Base-by-base conservation (phyloP, 2,888 invertebrate species). In the Cynaeus angustus region DNA sequence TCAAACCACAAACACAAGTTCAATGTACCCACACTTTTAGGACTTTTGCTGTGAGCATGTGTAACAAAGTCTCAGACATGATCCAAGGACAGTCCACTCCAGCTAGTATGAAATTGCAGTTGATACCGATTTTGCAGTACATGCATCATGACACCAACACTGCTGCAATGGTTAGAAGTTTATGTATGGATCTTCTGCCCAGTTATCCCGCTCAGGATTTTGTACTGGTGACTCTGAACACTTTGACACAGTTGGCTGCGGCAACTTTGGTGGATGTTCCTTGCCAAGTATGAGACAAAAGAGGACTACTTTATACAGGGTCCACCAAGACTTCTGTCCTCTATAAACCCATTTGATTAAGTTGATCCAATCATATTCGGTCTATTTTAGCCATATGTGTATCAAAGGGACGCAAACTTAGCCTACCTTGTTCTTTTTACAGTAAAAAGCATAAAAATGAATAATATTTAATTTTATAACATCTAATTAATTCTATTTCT, bases 1-100 rank as follows among this genome's bases (percentile, higher is more conserved):
- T 21, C 4, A 3, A 21, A 21, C 21, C 4, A 4, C 4, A 21
- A 21, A 1, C 4, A 4, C 4, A 4, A 21, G 21, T 21, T 21
- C 4, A 4, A 4, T 21, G 4, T 21, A 21, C 1, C 1, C 4
- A 21, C 21, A 3, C 21, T 21, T 50, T 28, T 83, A 95, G 95
- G 84, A 90, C 94, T n/a, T 98, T 98, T 89, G 97, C 98, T 0
- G 92, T 95, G 14, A 95, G 95, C 68, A 96, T 98, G 92, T 97
- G 97, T 82, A 95, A 95, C 75, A 97, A 97, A 84, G 91, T 99
- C 61, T 94, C 96, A 0, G 94, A 96, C 76, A 98, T 98, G 97
- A 96, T 98, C 75, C 93, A 95, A 81, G 94, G 96, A 41, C 91
- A 97, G 78, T 94, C 95, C 62, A 97, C 97, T 0, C 96, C 97